phyloP scores from a whole-genome alignment of 2,797 vertebrate genomes.

The Chloroceryle inda region DNA sequence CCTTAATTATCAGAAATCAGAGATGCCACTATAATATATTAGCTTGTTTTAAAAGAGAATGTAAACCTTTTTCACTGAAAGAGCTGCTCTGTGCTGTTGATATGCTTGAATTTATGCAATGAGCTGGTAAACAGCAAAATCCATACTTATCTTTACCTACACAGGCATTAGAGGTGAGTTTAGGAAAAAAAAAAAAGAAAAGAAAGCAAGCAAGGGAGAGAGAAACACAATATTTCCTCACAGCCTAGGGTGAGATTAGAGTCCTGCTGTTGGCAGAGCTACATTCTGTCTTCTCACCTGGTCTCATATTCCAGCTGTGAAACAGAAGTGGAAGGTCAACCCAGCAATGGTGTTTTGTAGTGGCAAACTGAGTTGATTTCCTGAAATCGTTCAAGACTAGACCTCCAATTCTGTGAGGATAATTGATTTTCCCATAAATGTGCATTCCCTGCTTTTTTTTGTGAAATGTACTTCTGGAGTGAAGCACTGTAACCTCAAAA shows the following conservation, averaged over 20 bases:
- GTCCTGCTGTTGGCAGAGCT: neutral
- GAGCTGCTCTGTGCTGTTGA: slow-evolving; percentile 6
- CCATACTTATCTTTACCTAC: slow-evolving; percentile 44
- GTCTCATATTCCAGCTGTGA: slow-evolving; percentile 32
- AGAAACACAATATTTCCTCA: neutral
- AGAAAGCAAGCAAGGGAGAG: neutral
- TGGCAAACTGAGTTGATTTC: slow-evolving; percentile 50
- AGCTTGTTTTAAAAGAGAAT: slow-evolving; percentile 27
- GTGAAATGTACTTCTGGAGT: slow-evolving; percentile 17
- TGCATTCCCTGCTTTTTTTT: slow-evolving; percentile 17
- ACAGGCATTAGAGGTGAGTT: slow-evolving; percentile 30
- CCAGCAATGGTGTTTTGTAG: neutral
- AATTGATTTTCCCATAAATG: slow-evolving; percentile 73
- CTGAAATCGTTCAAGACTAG: slow-evolving; percentile 52
- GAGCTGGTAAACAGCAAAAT: slow-evolving; percentile 57
- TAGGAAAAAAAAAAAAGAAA: fast-evolving
- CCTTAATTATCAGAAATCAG: slow-evolving; percentile 29
- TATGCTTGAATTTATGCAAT: slow-evolving; percentile 56
- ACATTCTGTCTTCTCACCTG: slow-evolving; percentile 34
- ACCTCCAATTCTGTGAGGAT: slow-evolving; percentile 55
- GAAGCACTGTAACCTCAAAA: slow-evolving; percentile 27
- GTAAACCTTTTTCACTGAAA: slow-evolving; percentile 8
- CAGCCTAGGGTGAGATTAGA: neutral
- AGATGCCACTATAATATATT: slow-evolving; percentile 27
- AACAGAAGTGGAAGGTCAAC: slow-evolving; percentile 53